A percentile compares a stretch with the other conserved stretches of the same genome.
These are phyloP conservation scores for Drosophila athabasca DNA, from an alignment of 1,140 invertebrate species.

Conservation along the genomic window DNA sequence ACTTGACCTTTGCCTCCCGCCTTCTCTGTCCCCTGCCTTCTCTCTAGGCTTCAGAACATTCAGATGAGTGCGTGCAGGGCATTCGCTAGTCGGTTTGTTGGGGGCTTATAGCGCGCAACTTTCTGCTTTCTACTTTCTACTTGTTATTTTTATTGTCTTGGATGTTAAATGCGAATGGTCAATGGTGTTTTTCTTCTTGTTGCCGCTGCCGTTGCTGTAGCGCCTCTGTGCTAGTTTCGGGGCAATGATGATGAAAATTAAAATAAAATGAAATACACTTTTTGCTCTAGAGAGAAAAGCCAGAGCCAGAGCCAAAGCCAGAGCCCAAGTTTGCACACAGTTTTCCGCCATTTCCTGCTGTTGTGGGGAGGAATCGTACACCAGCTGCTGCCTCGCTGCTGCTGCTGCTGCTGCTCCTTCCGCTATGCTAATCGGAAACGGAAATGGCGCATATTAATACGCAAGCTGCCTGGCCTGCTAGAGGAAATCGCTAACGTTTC, in stretches of 20 bases:
- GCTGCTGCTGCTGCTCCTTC: constrained; percentile 51
- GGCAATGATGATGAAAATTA: constrained; percentile 81
- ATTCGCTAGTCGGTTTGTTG: constrained; percentile 7
- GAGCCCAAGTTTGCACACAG: constrained; percentile 59
- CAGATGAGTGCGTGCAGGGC: constrained; percentile 1
- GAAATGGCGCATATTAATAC: constrained; percentile 82
- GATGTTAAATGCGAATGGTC: constrained; percentile 74
- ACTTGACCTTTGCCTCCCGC: too few relatives aligned
- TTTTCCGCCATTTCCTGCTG: constrained; percentile 76
- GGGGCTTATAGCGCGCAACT: neutral
- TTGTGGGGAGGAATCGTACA: constrained; percentile 51
- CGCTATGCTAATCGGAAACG: constrained; percentile 78
- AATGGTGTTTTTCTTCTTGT: constrained; percentile 21
- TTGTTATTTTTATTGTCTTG: constrained; percentile 76
- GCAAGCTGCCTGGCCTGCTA: constrained; percentile 71
- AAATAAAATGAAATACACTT: constrained; percentile 81
- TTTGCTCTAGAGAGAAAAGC: constrained; percentile 27
- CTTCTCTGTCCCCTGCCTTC: too few relatives aligned
- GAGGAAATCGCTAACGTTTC: constrained; percentile 58
- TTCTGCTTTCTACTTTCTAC: constrained; percentile 40
- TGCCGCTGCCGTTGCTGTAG: constrained; percentile 1
- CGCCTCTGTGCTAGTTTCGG: constrained; percentile 68
- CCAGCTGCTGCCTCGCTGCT: constrained; percentile 68
- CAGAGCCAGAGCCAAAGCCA: constrained; percentile 30
- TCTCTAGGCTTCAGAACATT: too few relatives aligned